Conservation (phyloP, 1,140 invertebrate species). For the Rhopalosiphum maidis region DNA sequence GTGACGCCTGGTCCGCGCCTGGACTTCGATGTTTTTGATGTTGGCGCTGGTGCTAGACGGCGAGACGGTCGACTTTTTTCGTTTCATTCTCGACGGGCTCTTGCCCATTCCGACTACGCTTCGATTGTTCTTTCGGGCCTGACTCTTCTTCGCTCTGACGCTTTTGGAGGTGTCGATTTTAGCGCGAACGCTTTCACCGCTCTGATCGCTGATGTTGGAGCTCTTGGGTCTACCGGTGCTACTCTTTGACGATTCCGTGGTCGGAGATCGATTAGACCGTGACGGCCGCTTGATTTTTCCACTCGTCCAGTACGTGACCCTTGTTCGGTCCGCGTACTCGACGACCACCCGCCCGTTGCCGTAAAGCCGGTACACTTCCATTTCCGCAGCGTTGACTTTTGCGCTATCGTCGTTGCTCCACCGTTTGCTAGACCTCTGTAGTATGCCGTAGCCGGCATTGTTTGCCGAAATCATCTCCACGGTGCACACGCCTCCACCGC, state of each 20-base stretch:
- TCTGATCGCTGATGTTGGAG: too few species aligned
- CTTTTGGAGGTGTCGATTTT: not conserved
- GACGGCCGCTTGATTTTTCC: not conserved
- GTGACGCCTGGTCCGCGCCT: not conserved
- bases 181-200: not conserved
- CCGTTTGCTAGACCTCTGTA: too few species aligned
- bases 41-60: not conserved
- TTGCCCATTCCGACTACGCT: not conserved
- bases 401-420: fast-evolving
- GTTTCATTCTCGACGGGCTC: not conserved
- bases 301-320: not conserved
- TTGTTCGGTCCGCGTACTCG: not conserved
- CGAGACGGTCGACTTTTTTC: not conserved
- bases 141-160: too few species aligned
- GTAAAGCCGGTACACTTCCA: not conserved
- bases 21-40: not conserved
- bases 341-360: not conserved
- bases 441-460: not conserved
- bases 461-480: not conserved
- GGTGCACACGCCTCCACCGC: not conserved
- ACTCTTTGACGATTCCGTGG: not conserved
- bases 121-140: too few species aligned
- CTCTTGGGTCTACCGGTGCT: not conserved
- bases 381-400: not conserved
- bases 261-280: too few species aligned